Evolutionary conservation across 1,140 invertebrate species (phyloP).

Genomic region (Arctopsyche grandis): DNA sequence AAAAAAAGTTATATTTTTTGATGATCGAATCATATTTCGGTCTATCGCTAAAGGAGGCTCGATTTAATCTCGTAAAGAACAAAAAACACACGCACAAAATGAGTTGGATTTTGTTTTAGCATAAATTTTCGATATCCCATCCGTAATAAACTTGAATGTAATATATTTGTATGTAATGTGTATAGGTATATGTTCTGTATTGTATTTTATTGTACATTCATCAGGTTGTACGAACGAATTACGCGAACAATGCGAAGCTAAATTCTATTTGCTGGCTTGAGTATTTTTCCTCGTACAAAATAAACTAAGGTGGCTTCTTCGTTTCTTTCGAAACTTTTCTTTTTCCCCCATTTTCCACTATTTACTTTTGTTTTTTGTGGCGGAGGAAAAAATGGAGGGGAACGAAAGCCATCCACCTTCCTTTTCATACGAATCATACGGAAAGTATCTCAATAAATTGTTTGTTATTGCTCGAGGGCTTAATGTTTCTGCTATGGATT

Average conservation of each 20-base stretch:
- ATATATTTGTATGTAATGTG: no score
- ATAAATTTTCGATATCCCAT: background rate
- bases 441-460: no score
- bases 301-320: background rate
- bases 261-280: background rate
- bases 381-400: no score
- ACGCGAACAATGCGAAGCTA: background rate
- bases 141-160: no score
- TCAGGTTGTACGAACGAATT: background rate
- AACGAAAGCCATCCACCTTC: no score
- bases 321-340: background rate
- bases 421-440: no score
- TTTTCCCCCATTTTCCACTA: background rate
- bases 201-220: background rate
- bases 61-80: no score
- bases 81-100: no score
- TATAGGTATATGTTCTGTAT: no score
- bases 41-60: background rate
- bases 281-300: conserved; percentile 2
- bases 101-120: background rate
- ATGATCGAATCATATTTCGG: conserved; percentile 8
- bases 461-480: no score
- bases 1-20: conserved; percentile 8
- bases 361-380: background rate
- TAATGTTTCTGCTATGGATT: no score